These are phyloP conservation scores for Antheraea mylitta DNA, from an alignment of 1,140 invertebrate genomes.

Conservation along the genomic window DNA sequence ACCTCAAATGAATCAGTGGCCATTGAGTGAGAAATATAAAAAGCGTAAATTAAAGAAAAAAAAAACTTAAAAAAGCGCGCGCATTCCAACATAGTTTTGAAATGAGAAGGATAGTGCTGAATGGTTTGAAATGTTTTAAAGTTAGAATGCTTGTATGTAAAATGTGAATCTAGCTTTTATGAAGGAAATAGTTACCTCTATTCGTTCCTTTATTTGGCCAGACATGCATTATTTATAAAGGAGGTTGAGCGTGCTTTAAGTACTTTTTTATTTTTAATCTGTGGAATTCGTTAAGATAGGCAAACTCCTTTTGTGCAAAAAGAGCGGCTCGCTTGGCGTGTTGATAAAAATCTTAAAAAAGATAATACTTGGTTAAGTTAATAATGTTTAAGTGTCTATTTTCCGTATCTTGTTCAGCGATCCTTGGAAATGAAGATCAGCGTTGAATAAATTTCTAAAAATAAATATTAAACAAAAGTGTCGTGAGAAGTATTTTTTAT, in stretches of 20 bases:
- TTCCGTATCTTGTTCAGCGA: not conserved
- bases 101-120: not conserved
- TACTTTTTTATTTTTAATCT: not conserved
- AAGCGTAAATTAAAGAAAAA: conserved; percentile 11
- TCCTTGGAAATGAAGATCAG: not conserved
- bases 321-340: not conserved
- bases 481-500: conserved; percentile 1
- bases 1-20: conserved; percentile 6
- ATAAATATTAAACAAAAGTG: not conserved
- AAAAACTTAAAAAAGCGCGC: not conserved
- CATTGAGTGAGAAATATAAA: not conserved
- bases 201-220: not conserved
- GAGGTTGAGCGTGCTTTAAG: not conserved
- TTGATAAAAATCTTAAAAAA: conserved; percentile 1
- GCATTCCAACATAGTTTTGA: not conserved
- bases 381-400: conserved; percentile 1
- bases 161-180: not conserved
- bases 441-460: not conserved
- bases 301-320: not conserved
- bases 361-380: not conserved
- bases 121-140: not conserved
- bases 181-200: not conserved
- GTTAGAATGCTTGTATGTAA: not conserved
- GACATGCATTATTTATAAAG: not conserved
- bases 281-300: not conserved